Percentiles rank a stretch among this genome's conserved stretches.
Conservation (phyloP, 1,140 invertebrate species). For the Eupristina koningsbergeri region DNA sequence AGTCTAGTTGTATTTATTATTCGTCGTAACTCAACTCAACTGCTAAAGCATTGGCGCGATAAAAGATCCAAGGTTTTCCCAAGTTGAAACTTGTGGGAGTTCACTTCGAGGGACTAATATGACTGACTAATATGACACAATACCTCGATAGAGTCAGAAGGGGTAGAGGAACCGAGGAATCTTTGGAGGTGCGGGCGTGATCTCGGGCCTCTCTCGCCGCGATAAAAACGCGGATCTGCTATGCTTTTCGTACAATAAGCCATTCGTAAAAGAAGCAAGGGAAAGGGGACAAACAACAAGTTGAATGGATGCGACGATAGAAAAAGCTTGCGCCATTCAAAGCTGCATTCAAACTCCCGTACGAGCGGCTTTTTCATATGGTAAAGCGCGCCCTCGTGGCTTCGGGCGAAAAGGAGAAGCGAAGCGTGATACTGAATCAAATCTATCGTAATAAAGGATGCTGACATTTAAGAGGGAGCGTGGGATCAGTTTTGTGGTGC, state of each 20-base stretch:
- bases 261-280: too few species aligned
- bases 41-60: too few species aligned
- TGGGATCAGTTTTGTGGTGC: conserved; percentile 53
- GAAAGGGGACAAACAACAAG: background rate
- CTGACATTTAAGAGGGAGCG: conserved; percentile 57
- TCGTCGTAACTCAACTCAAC: too few species aligned
- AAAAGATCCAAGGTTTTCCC: too few species aligned
- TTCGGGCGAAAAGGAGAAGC: conserved; percentile 18
- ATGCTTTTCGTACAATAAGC: conserved; percentile 12
- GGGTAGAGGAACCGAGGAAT: too few species aligned
- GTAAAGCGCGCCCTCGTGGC: conserved; percentile 54
- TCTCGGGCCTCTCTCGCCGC: conserved; percentile 30
- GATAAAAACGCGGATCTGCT: conserved; percentile 32
- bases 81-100: too few species aligned
- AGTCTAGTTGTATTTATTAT: too few species aligned
- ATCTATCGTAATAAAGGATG: conserved; percentile 62
- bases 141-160: too few species aligned
- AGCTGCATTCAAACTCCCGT: conserved; percentile 46
- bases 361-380: conserved; percentile 58
- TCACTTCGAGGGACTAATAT: too few species aligned
- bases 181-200: conserved; percentile 54
- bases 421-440: conserved; percentile 63
- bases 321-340: conserved; percentile 55
- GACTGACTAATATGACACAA: too few species aligned
- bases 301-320: conserved; percentile 50